These are phyloP conservation scores for Lycophotia porphyrea DNA, from an alignment of 2,888 invertebrate genomes.

Conservation along the genomic window DNA sequence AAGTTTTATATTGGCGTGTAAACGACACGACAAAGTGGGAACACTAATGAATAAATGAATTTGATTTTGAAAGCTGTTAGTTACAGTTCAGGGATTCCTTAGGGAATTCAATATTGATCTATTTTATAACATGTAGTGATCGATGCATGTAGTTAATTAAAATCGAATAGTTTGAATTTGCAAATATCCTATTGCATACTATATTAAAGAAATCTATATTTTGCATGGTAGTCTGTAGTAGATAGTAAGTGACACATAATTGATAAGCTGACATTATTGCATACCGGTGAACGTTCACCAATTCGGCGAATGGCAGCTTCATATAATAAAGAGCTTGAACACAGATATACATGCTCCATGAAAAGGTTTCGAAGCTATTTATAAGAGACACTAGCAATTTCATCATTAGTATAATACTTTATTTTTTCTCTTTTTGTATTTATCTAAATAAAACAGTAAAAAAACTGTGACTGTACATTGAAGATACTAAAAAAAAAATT, in stretches of 20 bases:
- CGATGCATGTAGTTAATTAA: background rate
- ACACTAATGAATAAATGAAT: constrained; percentile 40
- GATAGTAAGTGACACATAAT: background rate
- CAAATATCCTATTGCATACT: background rate
- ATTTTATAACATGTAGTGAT: no score
- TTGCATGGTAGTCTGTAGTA: background rate
- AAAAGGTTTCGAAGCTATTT: no score
- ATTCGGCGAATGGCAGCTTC: no score
- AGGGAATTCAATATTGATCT: background rate
- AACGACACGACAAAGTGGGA: constrained; percentile 34
- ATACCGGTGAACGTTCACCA: no score
- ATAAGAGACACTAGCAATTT: no score
- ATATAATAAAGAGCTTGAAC: no score
- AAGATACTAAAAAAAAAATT: no score
- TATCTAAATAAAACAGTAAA: no score
- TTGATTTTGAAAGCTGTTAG: constrained; percentile 35
- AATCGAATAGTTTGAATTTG: background rate
- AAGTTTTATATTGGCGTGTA: constrained; percentile 45
- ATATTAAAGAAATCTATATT: background rate
- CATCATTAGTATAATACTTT: no score
- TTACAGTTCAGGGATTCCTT: constrained; percentile 11
- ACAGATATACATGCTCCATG: no score
- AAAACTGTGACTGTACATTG: no score
- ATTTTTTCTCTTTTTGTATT: no score
- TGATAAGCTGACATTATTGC: background rate